Base-by-base conservation (phyloP, 2,797 vertebrate species). In the Crocodylus rhombifer region DNA sequence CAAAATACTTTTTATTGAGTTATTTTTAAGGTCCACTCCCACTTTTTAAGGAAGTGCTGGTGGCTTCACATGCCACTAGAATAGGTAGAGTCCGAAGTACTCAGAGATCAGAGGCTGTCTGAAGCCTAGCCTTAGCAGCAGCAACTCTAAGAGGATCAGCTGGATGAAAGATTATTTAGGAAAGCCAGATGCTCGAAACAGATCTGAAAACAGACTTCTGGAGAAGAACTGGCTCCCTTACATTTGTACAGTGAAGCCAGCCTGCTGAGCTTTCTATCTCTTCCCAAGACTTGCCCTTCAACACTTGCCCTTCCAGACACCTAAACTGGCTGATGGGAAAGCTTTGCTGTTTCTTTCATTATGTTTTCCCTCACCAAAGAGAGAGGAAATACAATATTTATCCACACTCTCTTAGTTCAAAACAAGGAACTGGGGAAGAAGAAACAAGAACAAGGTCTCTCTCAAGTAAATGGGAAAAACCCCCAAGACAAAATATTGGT, bases 11-110 rank as follows among this genome's bases (percentile, higher is more conserved):
- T 89, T 89, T 90, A 78, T 90, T 84, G 60, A 92, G 76, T 33
- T 77, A 12, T n/a, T 67, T 88, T 73, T 86, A 89, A 95, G 91
- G 81, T 87, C 77, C 79, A 91, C 86, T 92, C 20, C 87, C 64
- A 84, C 12, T 93, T 92, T 77, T 67, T 16, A 67, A 33, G 64
- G 30, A 67, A 67, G n/a, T 89, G 55, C 33, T 88, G 74, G 79
- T 84, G 67, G 23, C 51, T 91, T 94, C 26, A 25, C 85, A 28
- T 57, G 63, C 64, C 56, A 6, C 0, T 0, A 18, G 10, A 67
- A 9, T 9, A 65, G 75, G 56, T 33, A 89, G 67, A 84, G n/a
- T 73, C 80, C 55, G 7, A 42, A 42, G 42, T 42, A 42, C 42
- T 42, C 42, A 42, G 42, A 42, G 42, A 42, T 42, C n/a, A 94